Conservation (phyloP, 2,888 invertebrate species). For the Agrotis ipsilon region DNA sequence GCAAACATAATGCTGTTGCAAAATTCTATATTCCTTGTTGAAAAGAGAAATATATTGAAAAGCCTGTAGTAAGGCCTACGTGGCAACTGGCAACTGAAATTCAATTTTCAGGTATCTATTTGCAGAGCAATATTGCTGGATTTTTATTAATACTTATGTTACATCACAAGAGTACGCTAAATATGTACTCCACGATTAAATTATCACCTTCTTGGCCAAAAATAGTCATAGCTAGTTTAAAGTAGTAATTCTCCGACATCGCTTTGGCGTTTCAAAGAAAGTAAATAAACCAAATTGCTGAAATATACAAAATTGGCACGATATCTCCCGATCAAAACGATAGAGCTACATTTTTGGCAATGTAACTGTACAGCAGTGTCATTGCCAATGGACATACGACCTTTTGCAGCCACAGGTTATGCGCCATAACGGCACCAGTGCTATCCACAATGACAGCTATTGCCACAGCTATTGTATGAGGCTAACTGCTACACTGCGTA, state of each 20-base stretch:
- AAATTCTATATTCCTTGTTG: conserved; percentile 8
- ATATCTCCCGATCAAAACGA: not conserved
- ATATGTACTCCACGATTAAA: not conserved
- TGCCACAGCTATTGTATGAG: conserved; percentile 53
- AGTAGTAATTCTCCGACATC: not conserved
- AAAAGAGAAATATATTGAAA: conserved; percentile 2
- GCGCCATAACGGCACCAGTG: conserved; percentile 59
- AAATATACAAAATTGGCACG: conserved; percentile 15
- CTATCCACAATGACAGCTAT: conserved; percentile 62
- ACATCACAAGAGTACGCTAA: not conserved
- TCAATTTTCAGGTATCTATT: not conserved
- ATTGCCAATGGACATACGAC: conserved; percentile 59
- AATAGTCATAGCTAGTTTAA: too few species aligned
- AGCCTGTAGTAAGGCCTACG: too few species aligned
- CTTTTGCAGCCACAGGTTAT: conserved; percentile 49
- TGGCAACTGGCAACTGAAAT: conserved; percentile 3
- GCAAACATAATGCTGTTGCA: conserved; percentile 31
- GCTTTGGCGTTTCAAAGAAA: not conserved
- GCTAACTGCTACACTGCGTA: conserved; percentile 54
- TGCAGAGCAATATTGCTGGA: not conserved
- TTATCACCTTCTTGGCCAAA: too few species aligned
- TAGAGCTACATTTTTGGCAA: conserved; percentile 52
- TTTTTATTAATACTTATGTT: not conserved
- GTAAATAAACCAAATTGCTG: not conserved
- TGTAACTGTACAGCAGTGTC: conserved; percentile 55